A percentile compares a stretch with the other conserved stretches of the same genome.
Evolutionary conservation across 1,140 invertebrate genomes (phyloP).

Genomic region (Apis cerana): DNA sequence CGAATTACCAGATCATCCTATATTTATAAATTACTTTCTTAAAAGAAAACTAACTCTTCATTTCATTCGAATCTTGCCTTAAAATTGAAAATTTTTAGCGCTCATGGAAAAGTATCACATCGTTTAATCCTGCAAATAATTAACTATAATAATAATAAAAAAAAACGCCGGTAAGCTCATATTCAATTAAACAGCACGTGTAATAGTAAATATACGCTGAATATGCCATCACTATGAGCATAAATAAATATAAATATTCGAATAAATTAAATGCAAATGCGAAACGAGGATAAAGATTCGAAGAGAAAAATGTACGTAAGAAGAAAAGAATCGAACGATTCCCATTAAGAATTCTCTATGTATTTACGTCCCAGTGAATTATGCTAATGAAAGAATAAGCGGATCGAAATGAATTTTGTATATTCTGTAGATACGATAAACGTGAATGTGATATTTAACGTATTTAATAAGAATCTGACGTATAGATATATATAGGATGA

Average conservation of each 20-base stretch:
- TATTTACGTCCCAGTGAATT: constrained; percentile 36
- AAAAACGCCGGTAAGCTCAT: constrained; percentile 17
- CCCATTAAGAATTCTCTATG: constrained; percentile 15
- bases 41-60: too few relatives aligned
- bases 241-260: constrained; percentile 32
- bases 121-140: constrained; percentile 35
- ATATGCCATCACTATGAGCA: constrained; percentile 16
- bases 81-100: neutral
- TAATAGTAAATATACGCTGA: constrained; percentile 26
- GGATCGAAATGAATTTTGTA: constrained; percentile 64
- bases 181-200: constrained; percentile 27
- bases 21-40: neutral
- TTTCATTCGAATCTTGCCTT: constrained; percentile 5
- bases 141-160: constrained; percentile 9
- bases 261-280: constrained; percentile 24
- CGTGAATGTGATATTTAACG: constrained; percentile 77
- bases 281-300: neutral
- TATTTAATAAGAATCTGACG: constrained; percentile 70
- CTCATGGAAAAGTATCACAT: neutral
- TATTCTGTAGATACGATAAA: constrained; percentile 77
- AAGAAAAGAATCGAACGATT: neutral
- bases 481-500: constrained; percentile 48
- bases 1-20: neutral
- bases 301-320: neutral
- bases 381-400: constrained; percentile 17